These are phyloP conservation scores for Actinernus sp. DNA, from an alignment of 92 coral and sea anemone genomes.

Conservation along the genomic window DNA sequence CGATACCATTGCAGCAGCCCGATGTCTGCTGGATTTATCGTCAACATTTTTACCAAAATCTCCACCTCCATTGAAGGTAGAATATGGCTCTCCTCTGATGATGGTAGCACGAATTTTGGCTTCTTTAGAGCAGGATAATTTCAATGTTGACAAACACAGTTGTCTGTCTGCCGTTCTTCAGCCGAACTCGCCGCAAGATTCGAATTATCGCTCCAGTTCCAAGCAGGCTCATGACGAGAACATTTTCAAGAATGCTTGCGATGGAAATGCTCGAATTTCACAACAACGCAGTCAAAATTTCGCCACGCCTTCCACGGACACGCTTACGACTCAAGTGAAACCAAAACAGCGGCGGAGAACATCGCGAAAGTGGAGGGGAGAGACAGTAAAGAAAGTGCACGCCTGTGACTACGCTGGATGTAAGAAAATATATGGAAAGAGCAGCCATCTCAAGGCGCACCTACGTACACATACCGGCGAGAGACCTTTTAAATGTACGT, in stretches of 20 bases:
- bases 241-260: conserved; percentile 23
- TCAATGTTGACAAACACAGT: conserved; percentile 60
- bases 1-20: conserved; percentile 86
- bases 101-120: conserved; percentile 87
- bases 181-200: conserved; percentile 11
- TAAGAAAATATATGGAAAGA: conserved; percentile 84
- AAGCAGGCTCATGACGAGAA: neutral
- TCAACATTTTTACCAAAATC: conserved; percentile 68
- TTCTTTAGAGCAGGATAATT: conserved; percentile 83
- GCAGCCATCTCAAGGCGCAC: conserved; percentile 94
- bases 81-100: conserved; percentile 72
- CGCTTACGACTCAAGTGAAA: conserved; percentile 81
- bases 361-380: conserved; percentile 43
- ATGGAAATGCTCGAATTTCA: conserved; percentile 48
- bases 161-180: conserved; percentile 39
- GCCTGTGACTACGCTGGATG: conserved; percentile 84
- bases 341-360: conserved; percentile 64
- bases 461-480: conserved; percentile 93
- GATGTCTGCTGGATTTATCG: conserved; percentile 84
- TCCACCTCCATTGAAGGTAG: conserved; percentile 49
- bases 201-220: neutral
- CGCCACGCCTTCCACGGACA: conserved; percentile 8
- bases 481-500: conserved; percentile 84
- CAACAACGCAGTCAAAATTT: conserved; percentile 18
- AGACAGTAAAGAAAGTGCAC: conserved; percentile 75